Base-by-base conservation (phyloP, 64 coral and sea anemone genomes). In the Pocillopora damicornis region DNA sequence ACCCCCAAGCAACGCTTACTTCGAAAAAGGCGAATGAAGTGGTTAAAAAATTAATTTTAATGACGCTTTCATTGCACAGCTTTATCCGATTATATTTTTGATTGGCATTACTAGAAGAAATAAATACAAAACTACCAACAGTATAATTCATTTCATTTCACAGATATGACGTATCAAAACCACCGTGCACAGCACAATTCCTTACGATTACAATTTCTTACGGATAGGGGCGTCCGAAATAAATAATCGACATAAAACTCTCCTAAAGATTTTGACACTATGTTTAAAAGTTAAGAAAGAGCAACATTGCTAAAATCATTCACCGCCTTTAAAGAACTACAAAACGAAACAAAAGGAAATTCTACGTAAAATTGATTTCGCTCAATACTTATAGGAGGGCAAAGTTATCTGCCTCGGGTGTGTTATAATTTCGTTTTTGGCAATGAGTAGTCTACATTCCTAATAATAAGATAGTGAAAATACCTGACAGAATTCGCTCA, bases 41-140 rank as follows among this genome's bases (percentile, higher is more conserved):
- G 5, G 51, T 59, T 60, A 26, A 79, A 79, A 79, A 79, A 79
- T 59, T 78, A 59, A 78, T 26, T 79, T 79, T 79, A 79, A 79
- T 79, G 76, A 79, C 20, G 76, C 76, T 60, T 18, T 60, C 76
- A 60, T 23, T 60, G 13, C 76, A 60, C 76, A 60, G 51, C 18
- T 79, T 79, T 60, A 22, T 23, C 56, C 17, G 11, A 60, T 79
- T 78, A 59, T 79, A 37, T 79, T 79, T 79, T 59, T 51, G 20
- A 79, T 79, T 79, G 59, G 15, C 76, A 34, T 51, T 58, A 60
- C 76, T 60, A 25, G 56, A 60, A 16, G 12, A 58, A 79, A 60
- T 79, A 79, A 79, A 79, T 79, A 79, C 56, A 79, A 79, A 79
- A 79, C 26, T 79, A 79, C 76, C 76, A 79, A 59, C 56, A 79